Percentiles rank a stretch among this genome's conserved stretches.
phyloP scores from a whole-genome alignment of 2,797 vertebrate species.

The Podarcis siculus region DNA sequence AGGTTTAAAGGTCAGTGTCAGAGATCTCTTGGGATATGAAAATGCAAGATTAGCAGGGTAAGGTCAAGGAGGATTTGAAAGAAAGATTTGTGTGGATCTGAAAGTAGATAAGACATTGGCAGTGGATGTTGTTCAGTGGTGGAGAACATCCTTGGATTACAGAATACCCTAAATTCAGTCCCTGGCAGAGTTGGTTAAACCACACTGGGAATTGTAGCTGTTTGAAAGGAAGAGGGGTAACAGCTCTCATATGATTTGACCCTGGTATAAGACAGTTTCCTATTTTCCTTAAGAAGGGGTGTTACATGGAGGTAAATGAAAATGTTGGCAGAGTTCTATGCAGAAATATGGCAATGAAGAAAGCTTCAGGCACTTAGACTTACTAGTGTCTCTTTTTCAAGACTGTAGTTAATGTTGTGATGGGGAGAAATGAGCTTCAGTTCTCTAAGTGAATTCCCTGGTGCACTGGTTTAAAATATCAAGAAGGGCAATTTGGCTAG shows the following conservation, averaged over 20 bases:
- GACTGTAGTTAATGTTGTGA: background rate
- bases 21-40: background rate
- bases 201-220: background rate
- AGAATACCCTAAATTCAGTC: background rate
- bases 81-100: background rate
- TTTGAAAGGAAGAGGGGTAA: too few species aligned
- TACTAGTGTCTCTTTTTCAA: background rate
- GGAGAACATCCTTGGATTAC: background rate
- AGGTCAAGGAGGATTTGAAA: background rate
- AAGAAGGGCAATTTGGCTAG: background rate
- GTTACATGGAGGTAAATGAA: background rate
- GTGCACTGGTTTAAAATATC: background rate
- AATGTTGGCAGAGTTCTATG: background rate
- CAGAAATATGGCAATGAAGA: too few species aligned
- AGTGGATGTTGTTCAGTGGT: background rate
- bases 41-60: too few species aligned
- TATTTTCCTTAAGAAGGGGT: background rate
- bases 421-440: background rate
- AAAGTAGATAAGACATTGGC: background rate
- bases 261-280: background rate
- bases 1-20: too few species aligned
- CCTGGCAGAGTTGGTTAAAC: background rate
- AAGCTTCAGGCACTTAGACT: background rate
- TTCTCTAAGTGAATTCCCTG: background rate
- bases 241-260: background rate